phyloP scores from a whole-genome alignment of 2,113 vertebrate genomes.

The Chaetorhynchus papuensis region DNA sequence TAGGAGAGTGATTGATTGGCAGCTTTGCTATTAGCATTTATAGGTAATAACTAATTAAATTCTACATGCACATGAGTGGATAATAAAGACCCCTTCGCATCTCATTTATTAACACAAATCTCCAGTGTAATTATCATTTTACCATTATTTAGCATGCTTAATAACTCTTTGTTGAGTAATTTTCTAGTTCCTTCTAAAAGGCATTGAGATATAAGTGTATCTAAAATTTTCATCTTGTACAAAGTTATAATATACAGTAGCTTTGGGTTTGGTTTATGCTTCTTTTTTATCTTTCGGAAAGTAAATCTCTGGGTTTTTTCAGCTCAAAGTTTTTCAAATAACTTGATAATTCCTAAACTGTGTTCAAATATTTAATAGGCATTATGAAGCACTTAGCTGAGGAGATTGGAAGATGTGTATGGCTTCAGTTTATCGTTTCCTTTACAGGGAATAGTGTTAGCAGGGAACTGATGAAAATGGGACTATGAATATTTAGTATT shows the following conservation, averaged over 20 bases:
- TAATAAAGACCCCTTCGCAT: slow-evolving; percentile 25
- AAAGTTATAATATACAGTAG: neutral
- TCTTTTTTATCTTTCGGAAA: neutral
- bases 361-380: neutral
- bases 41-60: slow-evolving; percentile 54
- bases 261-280: neutral
- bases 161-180: neutral
- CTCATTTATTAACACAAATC: slow-evolving; percentile 44
- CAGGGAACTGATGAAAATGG: neutral
- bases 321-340: neutral
- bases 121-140: slow-evolving; percentile 48
- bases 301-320: neutral
- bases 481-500: slow-evolving; percentile 29
- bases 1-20: slow-evolving; percentile 24
- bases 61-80: neutral
- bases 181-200: neutral
- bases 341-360: neutral
- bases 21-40: slow-evolving; percentile 34
- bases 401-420: neutral
- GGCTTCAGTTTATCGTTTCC: slow-evolving; percentile 9
- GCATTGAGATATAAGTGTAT: neutral
- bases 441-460: neutral
- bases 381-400: neutral
- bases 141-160: slow-evolving; percentile 28
- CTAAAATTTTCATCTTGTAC: neutral